phyloP scores from a whole-genome alignment of 2,113 vertebrate species.

The Epinephelus lanceolatus region DNA sequence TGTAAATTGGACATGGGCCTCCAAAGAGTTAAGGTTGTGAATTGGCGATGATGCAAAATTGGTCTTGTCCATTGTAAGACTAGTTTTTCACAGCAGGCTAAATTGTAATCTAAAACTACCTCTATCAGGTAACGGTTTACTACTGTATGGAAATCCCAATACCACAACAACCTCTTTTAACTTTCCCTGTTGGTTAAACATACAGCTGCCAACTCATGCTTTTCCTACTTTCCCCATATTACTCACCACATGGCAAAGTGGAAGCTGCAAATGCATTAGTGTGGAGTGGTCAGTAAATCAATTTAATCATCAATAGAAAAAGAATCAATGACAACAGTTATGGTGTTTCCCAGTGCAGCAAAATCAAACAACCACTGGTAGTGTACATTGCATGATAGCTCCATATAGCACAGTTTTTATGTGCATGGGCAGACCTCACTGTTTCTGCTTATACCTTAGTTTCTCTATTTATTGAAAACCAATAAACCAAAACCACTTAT shows the following conservation, averaged over 20 bases:
- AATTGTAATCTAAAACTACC: too few species aligned
- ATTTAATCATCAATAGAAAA: background rate
- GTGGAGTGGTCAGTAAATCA: conserved; percentile 12
- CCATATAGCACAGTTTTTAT: background rate
- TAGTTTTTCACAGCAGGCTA: too few species aligned
- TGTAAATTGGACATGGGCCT: too few species aligned
- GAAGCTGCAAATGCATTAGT: conserved; percentile 17
- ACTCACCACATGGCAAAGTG: background rate
- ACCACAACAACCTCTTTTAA: background rate
- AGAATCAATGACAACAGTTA: background rate
- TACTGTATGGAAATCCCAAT: background rate
- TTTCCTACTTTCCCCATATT: background rate
- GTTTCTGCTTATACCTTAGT: background rate
- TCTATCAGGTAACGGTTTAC: background rate
- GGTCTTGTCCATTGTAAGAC: too few species aligned
- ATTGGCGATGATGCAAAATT: too few species aligned
- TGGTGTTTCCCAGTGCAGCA: background rate
- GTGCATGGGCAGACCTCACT: background rate
- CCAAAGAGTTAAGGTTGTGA: too few species aligned
- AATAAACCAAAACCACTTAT: background rate
- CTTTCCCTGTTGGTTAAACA: background rate
- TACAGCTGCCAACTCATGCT: background rate
- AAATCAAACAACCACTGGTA: background rate
- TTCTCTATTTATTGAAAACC: background rate
- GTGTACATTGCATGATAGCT: background rate